phyloP scores from a whole-genome alignment of 2,113 vertebrate genomes.

The Coregonus clupeaformis region DNA sequence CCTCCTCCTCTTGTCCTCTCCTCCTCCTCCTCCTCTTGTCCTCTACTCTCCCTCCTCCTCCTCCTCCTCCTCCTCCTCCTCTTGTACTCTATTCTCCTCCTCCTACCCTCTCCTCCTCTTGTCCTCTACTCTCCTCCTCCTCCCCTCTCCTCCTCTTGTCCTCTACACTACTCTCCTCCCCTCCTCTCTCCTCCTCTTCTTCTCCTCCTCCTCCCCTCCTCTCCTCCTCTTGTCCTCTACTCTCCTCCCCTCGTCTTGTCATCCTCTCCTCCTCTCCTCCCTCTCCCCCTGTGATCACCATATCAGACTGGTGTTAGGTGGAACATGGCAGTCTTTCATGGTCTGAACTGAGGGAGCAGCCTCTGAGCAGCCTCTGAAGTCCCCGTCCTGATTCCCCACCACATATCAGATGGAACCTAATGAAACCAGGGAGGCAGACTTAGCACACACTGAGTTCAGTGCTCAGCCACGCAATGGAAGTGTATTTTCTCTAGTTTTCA shows the following conservation, averaged over 20 bases:
- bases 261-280: too few species aligned
- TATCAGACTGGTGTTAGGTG: neutral
- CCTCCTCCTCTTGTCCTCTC: too few species aligned
- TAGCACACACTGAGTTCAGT: neutral
- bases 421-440: neutral
- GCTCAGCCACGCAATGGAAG: neutral
- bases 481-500: neutral
- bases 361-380: neutral
- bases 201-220: neutral
- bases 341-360: neutral
- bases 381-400: neutral
- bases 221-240: neutral
- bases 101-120: too few species aligned
- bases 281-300: slow-evolving; percentile 6
- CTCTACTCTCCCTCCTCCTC: too few species aligned
- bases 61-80: too few species aligned
- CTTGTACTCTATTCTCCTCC: too few species aligned
- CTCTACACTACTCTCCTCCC: too few species aligned
- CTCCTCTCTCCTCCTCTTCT: too few species aligned
- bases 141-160: too few species aligned
- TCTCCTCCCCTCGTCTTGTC: neutral
- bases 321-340: slow-evolving; percentile 6
- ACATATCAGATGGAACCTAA: slow-evolving; percentile 7
- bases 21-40: too few species aligned
- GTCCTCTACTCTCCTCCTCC: too few species aligned